Evolutionary conservation across 2,888 invertebrate genomes (phyloP).

Genomic region (Lepidochrysops patricia): DNA sequence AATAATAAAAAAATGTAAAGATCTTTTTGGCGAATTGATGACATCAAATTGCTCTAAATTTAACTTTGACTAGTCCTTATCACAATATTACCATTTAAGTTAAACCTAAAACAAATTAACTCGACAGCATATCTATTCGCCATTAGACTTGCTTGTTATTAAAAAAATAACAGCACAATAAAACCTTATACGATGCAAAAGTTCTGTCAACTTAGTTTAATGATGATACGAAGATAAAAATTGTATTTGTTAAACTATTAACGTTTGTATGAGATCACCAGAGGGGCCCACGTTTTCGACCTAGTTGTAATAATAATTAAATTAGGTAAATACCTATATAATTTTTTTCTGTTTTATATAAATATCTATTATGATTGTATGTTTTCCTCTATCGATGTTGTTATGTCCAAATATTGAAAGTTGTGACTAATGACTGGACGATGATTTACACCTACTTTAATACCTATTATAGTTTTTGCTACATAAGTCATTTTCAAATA

Average conservation of each 20-base stretch:
- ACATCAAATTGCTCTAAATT: background rate
- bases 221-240: background rate
- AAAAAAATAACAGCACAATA: background rate
- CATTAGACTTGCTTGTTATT: background rate
- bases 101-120: background rate
- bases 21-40: background rate
- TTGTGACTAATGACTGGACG: background rate
- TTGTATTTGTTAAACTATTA: background rate
- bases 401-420: background rate
- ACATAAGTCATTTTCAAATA: no score
- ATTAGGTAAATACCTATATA: background rate
- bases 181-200: background rate
- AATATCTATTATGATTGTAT: background rate
- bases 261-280: background rate
- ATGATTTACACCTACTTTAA: background rate
- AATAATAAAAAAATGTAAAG: background rate
- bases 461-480: background rate
- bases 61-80: background rate
- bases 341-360: background rate
- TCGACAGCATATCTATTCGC: background rate
- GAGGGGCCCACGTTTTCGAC: background rate
- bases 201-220: background rate
- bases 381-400: background rate
- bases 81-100: background rate
- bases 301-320: background rate